Evolutionary conservation across 2,888 invertebrate genomes (phyloP).

Genomic region (Rotaria socialis): DNA sequence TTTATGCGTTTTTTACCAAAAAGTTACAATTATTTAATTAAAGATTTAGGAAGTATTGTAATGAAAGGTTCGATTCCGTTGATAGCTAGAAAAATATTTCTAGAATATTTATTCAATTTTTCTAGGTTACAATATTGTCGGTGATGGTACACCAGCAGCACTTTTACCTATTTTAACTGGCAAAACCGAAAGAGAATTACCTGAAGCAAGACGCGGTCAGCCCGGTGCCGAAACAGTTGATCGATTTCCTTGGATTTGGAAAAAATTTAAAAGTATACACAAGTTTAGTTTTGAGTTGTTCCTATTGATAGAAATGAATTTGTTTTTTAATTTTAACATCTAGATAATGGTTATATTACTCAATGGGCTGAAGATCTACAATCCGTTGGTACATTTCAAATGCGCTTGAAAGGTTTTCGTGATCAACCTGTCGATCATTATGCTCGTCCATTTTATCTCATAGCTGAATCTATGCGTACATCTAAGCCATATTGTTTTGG

Average conservation of each 20-base stretch:
- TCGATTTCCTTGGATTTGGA: slow-evolving; percentile 79
- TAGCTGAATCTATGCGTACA: neutral
- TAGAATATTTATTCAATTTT: neutral
- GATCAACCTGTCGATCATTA: slow-evolving; percentile 55
- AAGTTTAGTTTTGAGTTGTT: no score
- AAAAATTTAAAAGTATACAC: slow-evolving; percentile 64
- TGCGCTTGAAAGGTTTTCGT: slow-evolving; percentile 54
- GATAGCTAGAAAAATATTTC: neutral
- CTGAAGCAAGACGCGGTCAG: slow-evolving; percentile 72
- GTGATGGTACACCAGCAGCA: slow-evolving; percentile 64
- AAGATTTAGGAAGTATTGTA: slow-evolving; percentile 51
- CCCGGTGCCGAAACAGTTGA: slow-evolving; percentile 68
- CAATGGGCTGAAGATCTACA: slow-evolving; percentile 67
- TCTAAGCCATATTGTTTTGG: slow-evolving; percentile 37
- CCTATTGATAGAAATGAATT: no score
- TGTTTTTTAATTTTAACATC: neutral
- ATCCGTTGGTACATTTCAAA: slow-evolving; percentile 52
- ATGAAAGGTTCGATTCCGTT: slow-evolving; percentile 48
- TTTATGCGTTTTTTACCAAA: slow-evolving; percentile 55
- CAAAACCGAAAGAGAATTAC: slow-evolving; percentile 72
- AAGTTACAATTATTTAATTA: slow-evolving; percentile 52
- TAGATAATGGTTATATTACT: slow-evolving; percentile 63
- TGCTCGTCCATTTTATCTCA: slow-evolving; percentile 50
- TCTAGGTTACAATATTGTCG: slow-evolving; percentile 57
- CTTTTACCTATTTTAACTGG: slow-evolving; percentile 81